A percentile compares a stretch with the other conserved stretches of the same genome.
Conservation (phyloP, 2,113 vertebrate genomes). For the Mastomys natalensis region DNA sequence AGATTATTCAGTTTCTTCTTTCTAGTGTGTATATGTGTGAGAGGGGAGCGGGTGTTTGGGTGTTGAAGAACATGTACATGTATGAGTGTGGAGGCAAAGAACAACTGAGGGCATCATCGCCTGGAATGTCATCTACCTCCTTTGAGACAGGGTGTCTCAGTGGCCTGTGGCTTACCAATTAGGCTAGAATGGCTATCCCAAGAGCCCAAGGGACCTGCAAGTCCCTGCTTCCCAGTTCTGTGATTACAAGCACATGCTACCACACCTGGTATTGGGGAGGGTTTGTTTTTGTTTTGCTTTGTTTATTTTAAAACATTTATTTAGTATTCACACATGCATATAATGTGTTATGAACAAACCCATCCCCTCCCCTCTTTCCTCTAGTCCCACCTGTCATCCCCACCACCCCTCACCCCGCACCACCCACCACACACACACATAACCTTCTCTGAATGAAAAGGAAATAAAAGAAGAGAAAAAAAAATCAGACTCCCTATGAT, state of each 20-base stretch:
- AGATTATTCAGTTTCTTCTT: neutral
- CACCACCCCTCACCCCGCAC: neutral
- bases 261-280: neutral
- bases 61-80: neutral
- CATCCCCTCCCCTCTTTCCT: neutral
- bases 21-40: neutral
- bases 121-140: neutral
- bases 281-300: neutral
- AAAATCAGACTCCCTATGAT: constrained; percentile 49
- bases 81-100: neutral
- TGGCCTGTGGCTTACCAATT: neutral
- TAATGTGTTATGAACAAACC: neutral
- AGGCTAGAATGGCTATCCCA: neutral
- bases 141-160: neutral
- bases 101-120: neutral
- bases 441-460: constrained; percentile 59
- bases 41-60: neutral
- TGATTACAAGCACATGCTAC: neutral
- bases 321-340: neutral
- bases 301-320: neutral
- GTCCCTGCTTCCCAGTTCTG: neutral
- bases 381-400: neutral
- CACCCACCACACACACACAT: neutral
- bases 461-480: constrained; percentile 6
- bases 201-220: neutral